These are phyloP conservation scores for Dasypolia templi DNA, from an alignment of 2,888 invertebrate species.

Conservation along the genomic window DNA sequence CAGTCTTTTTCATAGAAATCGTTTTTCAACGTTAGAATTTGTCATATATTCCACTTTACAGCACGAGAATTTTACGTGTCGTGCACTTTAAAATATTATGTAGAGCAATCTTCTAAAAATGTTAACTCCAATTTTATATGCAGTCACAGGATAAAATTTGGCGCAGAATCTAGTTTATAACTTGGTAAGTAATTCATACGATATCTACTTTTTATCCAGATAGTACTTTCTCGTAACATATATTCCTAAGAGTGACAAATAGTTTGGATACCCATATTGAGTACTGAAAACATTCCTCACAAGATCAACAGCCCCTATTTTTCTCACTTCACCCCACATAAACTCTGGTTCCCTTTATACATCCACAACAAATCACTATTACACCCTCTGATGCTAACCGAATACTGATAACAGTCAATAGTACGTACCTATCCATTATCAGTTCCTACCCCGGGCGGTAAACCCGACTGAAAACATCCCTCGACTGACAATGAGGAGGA, in stretches of 20 bases:
- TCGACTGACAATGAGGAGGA: slow-evolving; percentile 27
- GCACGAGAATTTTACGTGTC: neutral
- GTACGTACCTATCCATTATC: slow-evolving; percentile 1
- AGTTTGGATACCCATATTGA: neutral
- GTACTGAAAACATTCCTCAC: neutral
- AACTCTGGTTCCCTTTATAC: slow-evolving; percentile 12
- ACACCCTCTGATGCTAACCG: slow-evolving; percentile 23
- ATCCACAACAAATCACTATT: slow-evolving; percentile 50
- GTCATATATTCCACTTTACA: neutral
- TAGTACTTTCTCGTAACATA: no score
- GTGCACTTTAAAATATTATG: neutral
- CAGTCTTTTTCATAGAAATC: neutral
- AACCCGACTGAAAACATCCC: neutral
- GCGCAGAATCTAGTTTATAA: no score
- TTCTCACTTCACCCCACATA: slow-evolving; percentile 35
- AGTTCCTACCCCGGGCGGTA: neutral
- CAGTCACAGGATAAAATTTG: no score
- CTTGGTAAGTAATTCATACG: no score
- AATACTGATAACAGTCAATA: slow-evolving; percentile 48
- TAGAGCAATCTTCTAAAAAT: neutral
- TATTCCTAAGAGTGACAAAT: no score
- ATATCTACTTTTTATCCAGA: no score
- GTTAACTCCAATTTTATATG: neutral
- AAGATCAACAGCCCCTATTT: slow-evolving; percentile 12
- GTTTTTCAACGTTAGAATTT: neutral